Base-by-base conservation (phyloP, 1,140 invertebrate species). In the Hydropsyche tenuis region DNA sequence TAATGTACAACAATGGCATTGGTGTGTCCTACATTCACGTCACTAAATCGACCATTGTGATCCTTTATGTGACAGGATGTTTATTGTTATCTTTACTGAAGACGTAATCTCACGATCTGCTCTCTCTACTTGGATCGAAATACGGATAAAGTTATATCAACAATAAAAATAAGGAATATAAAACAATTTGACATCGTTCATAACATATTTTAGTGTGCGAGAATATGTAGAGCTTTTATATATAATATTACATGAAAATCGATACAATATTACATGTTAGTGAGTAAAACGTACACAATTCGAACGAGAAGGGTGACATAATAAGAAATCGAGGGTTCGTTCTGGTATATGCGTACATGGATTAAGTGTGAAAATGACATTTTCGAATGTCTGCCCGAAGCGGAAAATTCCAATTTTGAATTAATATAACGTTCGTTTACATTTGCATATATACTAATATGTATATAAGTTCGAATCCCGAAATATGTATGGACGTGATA, bases 101-200 rank as follows among this genome's bases (percentile, higher is more conserved):
- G 68, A 70, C 56, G 68, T 70, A 56, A 70, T 70, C 48, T 70
- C 66, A 69, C 66, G 66, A 69, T 45, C 20, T 22, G 51, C 43
- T 66, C 64, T n/a, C n/a, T n/a, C n/a, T n/a, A n/a, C n/a, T n/a
- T n/a, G n/a, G n/a, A n/a, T n/a, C n/a, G n/a, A n/a, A n/a, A n/a
- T n/a, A n/a, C n/a, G n/a, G n/a, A n/a, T n/a, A n/a, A n/a, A n/a
- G n/a, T n/a, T n/a, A n/a, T n/a, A n/a, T n/a, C n/a, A n/a, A n/a
- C n/a, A n/a, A n/a, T n/a, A n/a, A n/a, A n/a, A n/a, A n/a, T n/a
- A n/a, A n/a, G n/a, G n/a, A n/a, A n/a, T n/a, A n/a, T n/a, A n/a
- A n/a, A n/a, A n/a, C n/a, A n/a, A n/a, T n/a, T n/a, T n/a, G n/a
- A n/a, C n/a, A n/a, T n/a, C n/a, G n/a, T n/a, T n/a, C n/a, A n/a